phyloP scores from a whole-genome alignment of 2,888 invertebrate genomes.

The Idaea biselata region DNA sequence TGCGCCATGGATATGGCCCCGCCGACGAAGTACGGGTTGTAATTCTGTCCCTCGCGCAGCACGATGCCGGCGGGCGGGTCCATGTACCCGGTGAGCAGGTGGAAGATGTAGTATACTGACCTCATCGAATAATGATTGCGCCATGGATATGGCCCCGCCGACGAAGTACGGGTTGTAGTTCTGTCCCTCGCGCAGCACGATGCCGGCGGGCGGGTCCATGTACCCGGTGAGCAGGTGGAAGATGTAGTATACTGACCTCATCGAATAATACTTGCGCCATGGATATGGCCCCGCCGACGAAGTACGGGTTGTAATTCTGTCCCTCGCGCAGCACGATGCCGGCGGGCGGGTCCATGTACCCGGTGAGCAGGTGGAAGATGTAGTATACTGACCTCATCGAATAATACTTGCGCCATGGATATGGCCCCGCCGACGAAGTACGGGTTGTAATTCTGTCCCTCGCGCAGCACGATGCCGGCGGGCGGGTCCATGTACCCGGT shows the following conservation, averaged over 20 bases:
- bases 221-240: constrained; percentile 98
- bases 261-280: too few species aligned
- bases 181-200: constrained; percentile 92
- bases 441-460: constrained; percentile 98
- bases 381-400: too few species aligned
- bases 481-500: constrained; percentile 98
- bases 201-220: constrained; percentile 96
- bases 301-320: constrained; percentile 98
- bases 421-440: constrained; percentile 99
- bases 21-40: constrained; percentile 99
- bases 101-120: constrained; percentile 98
- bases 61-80: constrained; percentile 96
- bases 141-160: constrained; percentile 98
- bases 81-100: constrained; percentile 96
- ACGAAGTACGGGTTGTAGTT: constrained; percentile 99
- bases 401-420: constrained; percentile 97
- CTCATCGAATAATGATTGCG: too few species aligned
- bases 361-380: constrained; percentile 96
- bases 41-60: constrained; percentile 95
- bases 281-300: constrained; percentile 97
- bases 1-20: constrained; percentile 98
- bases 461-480: constrained; percentile 92
- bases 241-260: too few species aligned
- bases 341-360: constrained; percentile 97
- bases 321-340: constrained; percentile 93